phyloP scores from a whole-genome alignment of 2,113 vertebrate species.

The Cepphus grylle region DNA sequence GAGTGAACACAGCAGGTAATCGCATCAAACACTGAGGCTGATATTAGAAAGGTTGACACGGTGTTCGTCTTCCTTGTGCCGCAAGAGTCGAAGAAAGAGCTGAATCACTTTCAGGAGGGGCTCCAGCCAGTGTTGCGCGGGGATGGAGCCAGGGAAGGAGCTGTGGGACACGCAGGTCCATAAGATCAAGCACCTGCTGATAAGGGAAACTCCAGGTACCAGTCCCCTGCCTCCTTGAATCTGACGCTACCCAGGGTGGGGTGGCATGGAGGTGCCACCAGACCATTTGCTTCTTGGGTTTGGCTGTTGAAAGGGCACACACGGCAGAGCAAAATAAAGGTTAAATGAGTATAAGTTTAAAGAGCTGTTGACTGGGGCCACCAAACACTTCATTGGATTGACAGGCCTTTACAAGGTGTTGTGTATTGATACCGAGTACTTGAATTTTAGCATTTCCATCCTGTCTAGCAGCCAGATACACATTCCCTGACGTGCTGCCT shows the following conservation, averaged over 20 bases:
- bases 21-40: constrained; percentile 5
- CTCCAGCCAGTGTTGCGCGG: accelerated
- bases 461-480: background rate
- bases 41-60: constrained; percentile 24
- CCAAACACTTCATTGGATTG: background rate
- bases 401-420: background rate
- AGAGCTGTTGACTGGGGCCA: accelerated
- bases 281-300: background rate
- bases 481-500: background rate
- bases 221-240: background rate
- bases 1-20: constrained; percentile 13
- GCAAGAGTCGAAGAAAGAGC: background rate
- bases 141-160: background rate
- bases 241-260: background rate
- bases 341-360: background rate
- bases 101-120: background rate
- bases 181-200: background rate
- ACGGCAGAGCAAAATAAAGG: background rate
- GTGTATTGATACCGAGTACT: background rate
- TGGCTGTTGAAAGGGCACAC: background rate
- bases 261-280: background rate
- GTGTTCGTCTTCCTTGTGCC: constrained; percentile 5
- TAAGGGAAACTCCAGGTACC: background rate
- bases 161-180: accelerated
- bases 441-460: background rate